Conservation (phyloP, 1,140 invertebrate species). For the Dreissena polymorpha region DNA sequence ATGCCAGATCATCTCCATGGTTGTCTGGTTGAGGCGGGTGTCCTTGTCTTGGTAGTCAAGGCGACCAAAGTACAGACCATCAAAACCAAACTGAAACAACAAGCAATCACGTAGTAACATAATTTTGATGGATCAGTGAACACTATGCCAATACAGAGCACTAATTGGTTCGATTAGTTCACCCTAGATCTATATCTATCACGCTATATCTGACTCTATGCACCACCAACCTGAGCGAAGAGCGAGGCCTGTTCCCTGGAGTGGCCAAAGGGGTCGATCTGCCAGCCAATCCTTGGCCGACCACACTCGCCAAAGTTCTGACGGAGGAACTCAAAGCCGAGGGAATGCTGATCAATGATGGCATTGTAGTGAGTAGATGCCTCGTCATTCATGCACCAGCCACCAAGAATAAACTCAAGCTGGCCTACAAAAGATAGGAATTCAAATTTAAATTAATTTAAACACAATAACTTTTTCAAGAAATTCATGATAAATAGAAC, state of each 20-base stretch:
- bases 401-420: conserved; percentile 91
- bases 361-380: conserved; percentile 95
- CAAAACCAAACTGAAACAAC: conserved; percentile 82
- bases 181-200: no score
- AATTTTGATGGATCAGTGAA: no score
- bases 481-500: no score
- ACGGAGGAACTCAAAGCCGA: conserved; percentile 85
- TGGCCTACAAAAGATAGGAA: conserved; percentile 78
- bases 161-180: no score
- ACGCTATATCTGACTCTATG: no score
- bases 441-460: no score
- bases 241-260: conserved; percentile 91
- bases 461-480: no score
- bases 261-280: conserved; percentile 97
- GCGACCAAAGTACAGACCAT: conserved; percentile 93
- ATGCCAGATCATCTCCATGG: conserved; percentile 93
- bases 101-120: neutral
- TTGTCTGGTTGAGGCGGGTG: conserved; percentile 83
- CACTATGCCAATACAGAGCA: no score
- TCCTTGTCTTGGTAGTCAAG: conserved; percentile 93
- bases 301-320: conserved; percentile 92
- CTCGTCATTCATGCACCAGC: conserved; percentile 97
- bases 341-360: conserved; percentile 94
- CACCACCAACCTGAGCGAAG: conserved; percentile 84
- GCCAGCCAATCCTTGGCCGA: conserved; percentile 91